These are phyloP conservation scores for Sthenelais limicola DNA, from an alignment of 2,888 invertebrate genomes.

Conservation along the genomic window DNA sequence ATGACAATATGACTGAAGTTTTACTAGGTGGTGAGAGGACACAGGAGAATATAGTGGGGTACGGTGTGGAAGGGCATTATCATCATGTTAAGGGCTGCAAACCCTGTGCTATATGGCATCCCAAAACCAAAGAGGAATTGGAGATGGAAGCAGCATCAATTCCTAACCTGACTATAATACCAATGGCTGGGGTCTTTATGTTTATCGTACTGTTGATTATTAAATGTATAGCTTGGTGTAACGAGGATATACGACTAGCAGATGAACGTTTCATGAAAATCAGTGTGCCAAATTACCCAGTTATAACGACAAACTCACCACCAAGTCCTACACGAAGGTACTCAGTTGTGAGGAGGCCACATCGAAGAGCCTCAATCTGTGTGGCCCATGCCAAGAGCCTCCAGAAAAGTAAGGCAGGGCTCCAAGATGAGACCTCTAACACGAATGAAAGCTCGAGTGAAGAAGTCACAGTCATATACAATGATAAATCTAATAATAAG, in stretches of 20 bases:
- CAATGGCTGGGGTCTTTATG: slow-evolving; percentile 29
- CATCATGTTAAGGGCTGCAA: not conserved
- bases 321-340: not conserved
- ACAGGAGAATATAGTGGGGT: too few relatives aligned
- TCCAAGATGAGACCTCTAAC: not conserved
- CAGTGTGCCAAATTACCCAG: not conserved
- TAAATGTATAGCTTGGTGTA: slow-evolving; percentile 18
- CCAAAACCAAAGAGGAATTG: not conserved
- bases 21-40: too few relatives aligned
- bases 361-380: not conserved
- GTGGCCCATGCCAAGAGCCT: not conserved
- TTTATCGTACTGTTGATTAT: not conserved
- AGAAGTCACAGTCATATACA: slow-evolving; percentile 22
- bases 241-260: slow-evolving; percentile 5
- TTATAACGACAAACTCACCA: not conserved
- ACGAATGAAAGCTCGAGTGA: slow-evolving; percentile 12
- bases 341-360: not conserved
- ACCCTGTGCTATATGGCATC: slow-evolving; percentile 1
- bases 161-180: slow-evolving; percentile 23
- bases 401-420: not conserved
- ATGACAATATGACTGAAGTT: too few relatives aligned
- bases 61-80: too few relatives aligned
- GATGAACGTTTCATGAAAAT: slow-evolving; percentile 28
- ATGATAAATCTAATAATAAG: not conserved
- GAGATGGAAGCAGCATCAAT: too few relatives aligned